phyloP scores from a whole-genome alignment of 2,797 vertebrate species.

The Megalops cyprinoides region DNA sequence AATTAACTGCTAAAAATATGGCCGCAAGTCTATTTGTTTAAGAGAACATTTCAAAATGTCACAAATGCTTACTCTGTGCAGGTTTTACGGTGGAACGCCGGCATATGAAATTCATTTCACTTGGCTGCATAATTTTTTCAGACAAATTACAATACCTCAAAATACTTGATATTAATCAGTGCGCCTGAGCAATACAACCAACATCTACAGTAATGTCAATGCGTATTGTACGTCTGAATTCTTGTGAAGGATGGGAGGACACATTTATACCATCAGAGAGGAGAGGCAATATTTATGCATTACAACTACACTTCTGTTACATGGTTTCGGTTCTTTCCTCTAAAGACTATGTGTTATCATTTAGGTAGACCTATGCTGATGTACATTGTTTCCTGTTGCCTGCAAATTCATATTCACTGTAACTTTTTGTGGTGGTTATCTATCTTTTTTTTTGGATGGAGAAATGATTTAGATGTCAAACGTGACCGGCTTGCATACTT shows the following conservation, averaged over 20 bases:
- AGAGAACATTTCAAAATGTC: slow-evolving; percentile 1
- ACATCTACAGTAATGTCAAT: neutral
- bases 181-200: neutral
- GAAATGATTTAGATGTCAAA: too few species aligned
- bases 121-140: neutral
- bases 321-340: slow-evolving; percentile 19
- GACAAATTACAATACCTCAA: neutral
- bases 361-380: neutral
- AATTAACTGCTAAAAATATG: neutral
- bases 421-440: neutral
- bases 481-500: too few species aligned
- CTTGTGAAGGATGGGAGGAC: neutral
- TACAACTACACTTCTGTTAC: slow-evolving; percentile 13
- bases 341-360: neutral
- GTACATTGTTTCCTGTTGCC: neutral
- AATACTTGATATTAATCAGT: neutral
- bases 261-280: neutral
- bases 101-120: neutral
- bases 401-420: slow-evolving; percentile 1
- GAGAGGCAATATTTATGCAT: neutral
- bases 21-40: neutral
- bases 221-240: neutral
- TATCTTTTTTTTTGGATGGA: neutral
- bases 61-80: neutral
- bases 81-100: neutral